Evolutionary conservation across 2,113 vertebrate genomes (phyloP).

Genomic region (Lycocorax pyrrhopterus): DNA sequence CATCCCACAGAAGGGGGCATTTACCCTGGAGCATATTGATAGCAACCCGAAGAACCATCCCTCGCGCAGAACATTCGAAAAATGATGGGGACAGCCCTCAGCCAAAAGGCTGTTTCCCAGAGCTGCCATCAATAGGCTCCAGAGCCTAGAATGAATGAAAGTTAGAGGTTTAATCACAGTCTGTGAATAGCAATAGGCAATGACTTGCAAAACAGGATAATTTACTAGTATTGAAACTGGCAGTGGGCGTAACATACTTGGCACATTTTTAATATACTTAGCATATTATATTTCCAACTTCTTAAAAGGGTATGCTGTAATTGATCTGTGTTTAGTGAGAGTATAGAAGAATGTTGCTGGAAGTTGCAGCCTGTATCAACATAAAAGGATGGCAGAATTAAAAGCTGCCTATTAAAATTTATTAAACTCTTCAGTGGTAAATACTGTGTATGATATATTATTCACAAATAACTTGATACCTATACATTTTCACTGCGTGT

Average conservation of each 20-base stretch:
- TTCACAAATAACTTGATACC: not conserved
- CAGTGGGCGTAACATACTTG: conserved; percentile 47
- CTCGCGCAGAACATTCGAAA: not conserved
- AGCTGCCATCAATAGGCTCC: not conserved
- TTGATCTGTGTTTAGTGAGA: conserved; percentile 56
- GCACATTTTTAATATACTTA: conserved; percentile 58
- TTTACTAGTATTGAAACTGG: conserved; percentile 52
- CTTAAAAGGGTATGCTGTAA: conserved; percentile 53
- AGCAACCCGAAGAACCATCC: not conserved
- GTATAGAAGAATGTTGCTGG: conserved; percentile 45
- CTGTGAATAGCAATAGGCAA: conserved; percentile 53
- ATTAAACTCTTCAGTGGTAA: not conserved
- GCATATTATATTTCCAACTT: conserved; percentile 54
- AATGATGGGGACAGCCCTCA: not conserved
- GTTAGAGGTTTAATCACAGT: conserved; percentile 15
- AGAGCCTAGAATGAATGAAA: conserved; percentile 33
- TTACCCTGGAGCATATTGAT: not conserved
- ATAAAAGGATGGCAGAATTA: conserved; percentile 32
- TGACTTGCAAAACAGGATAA: conserved; percentile 42
- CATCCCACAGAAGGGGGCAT: not conserved
- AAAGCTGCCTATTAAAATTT: conserved; percentile 19
- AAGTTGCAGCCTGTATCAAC: conserved; percentile 51
- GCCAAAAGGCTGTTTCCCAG: not conserved
- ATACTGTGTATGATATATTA: not conserved
- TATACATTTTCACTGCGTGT: not conserved